Evolutionary conservation across 1,140 invertebrate genomes (phyloP).

Genomic region (Homarus americanus): DNA sequence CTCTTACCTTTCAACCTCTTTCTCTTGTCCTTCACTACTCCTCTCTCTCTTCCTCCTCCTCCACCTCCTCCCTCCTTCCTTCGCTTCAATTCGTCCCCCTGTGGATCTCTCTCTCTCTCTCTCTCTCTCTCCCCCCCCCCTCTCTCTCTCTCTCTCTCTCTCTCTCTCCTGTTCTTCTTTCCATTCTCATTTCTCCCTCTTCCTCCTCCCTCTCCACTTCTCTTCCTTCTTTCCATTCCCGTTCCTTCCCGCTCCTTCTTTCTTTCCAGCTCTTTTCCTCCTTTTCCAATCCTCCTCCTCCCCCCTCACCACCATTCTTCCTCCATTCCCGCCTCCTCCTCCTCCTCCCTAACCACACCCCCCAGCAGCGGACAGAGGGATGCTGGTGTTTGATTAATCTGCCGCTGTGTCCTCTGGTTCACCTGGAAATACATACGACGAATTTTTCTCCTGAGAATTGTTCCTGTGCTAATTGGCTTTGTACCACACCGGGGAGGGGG

Average conservation of each 20-base stretch:
- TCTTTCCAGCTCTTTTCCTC: not conserved
- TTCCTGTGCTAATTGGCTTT: constrained; percentile 39
- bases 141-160: not conserved
- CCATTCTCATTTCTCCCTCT: too few relatives aligned
- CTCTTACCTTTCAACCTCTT: not conserved
- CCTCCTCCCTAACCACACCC: not conserved
- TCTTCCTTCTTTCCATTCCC: not conserved
- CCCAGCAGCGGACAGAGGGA: not conserved
- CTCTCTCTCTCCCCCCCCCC: not conserved
- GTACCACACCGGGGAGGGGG: not conserved
- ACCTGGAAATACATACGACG: constrained; percentile 29
- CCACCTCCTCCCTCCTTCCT: not conserved
- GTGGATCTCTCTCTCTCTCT: not conserved
- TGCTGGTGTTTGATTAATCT: constrained; percentile 36
- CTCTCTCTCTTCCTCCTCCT: too few relatives aligned
- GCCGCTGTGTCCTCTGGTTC: not conserved
- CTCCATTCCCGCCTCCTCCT: not conserved
- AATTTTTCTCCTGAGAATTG: constrained; percentile 32
- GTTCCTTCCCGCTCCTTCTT: not conserved
- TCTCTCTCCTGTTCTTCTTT: not conserved
- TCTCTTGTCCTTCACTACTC: not conserved
- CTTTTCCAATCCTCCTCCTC: not conserved
- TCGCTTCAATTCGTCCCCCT: not conserved
- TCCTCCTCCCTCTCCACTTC: too few relatives aligned
- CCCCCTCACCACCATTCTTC: not conserved